Evolutionary conservation across 2,797 vertebrate species (phyloP), one percentile per base, ranked within the genome.

Genomic region (Hirundo rustica): DNA sequence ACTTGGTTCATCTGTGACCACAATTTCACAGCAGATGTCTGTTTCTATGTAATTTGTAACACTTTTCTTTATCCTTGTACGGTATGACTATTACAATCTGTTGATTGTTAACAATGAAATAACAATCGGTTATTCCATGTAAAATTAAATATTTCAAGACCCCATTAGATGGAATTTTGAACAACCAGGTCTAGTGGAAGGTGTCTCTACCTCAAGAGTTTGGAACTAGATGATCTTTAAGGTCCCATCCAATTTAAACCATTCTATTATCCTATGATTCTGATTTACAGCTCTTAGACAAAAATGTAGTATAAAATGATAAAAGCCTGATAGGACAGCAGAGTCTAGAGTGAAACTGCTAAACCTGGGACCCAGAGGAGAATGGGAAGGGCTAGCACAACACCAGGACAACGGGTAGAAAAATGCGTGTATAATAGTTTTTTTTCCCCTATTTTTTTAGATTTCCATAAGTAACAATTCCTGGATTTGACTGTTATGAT

Each of bases 151-250:
- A 78, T 62, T 62, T 62, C 64, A 89, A 57, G 36, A 50, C 16
- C 1, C 4, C 0, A 0, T 7, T 36, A n/a, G 22, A 55, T 15
- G 13, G 42, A 82, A 27, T 54, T 62, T 55, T 75, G 55, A 62
- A 11, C 26, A 75, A 32, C 18, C 16, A 42, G 26, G 6, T 36
- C 20, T 62, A 55, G 61, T 16, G 21, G 27, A 47, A 60, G 1
- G 2, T 30, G 12, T 27, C 14, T 30, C 47, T 66, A 47, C 10
- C 12, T n/a, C 29, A 11, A 12, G 8, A 12, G 5, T 30, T 18
- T 61, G 20, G 16, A 32, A 40, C 8, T 6, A 13, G 10, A 13
- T 32, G 10, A 48, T 16, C 47, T 61, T 81, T 54, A 74, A 42
- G 10, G 3, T 27, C 22, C 3, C 17, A 54, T 81, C 29, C 18